Base-by-base conservation (phyloP, 2,113 vertebrate genomes). In the Cephalopholis sonnerati region DNA sequence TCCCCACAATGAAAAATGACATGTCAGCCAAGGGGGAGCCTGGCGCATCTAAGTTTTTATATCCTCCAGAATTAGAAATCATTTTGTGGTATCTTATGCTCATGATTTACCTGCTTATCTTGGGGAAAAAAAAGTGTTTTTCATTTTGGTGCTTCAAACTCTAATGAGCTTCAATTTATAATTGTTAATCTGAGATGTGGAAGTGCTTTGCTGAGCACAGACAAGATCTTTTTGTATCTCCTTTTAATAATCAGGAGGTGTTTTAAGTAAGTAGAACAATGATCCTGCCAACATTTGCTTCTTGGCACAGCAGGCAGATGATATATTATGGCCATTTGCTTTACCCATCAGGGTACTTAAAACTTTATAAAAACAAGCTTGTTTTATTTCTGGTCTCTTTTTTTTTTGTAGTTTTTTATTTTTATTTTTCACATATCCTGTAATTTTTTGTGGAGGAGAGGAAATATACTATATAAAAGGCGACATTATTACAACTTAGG, bases 261-360 rank as follows among this genome's bases (percentile, higher is more conserved):
- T 70, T 63, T 73, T 55, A 57, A 24, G 3, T n/a, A 71, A 77
- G 39, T 55, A 17, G 61, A 55, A 64, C 74, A 73, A 64, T 78
- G 20, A 80, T 69, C 72, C 51, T 61, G 48, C 48, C 48, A 65
- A 44, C 55, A 39, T 17, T 77, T 39, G 44, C 58, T 79, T 16
- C 55, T 78, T 76, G 54, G 64, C 73, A 70, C 4, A 58, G 39
- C 67, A 27, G 59, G 41, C 41, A 72, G 20, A 68, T 74, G 27
- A 76, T 74, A 51, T 62, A 87, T 76, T 64, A 70, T 7, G 71
- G 51, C 25, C 62, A 70, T 83, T 78, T 84, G 58, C 59, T 66
- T 71, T 55, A 22, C 32, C n/a, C 57, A 61, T 73, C 17, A 22
- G 59, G 48, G 29, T n/a, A 36, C 41, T 13, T 70, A 20, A 54